A percentile compares a stretch with the other conserved stretches of the same genome.
phyloP scores from a whole-genome alignment of 92 coral and sea anemone genomes.

The Parazoanthus darwini region DNA sequence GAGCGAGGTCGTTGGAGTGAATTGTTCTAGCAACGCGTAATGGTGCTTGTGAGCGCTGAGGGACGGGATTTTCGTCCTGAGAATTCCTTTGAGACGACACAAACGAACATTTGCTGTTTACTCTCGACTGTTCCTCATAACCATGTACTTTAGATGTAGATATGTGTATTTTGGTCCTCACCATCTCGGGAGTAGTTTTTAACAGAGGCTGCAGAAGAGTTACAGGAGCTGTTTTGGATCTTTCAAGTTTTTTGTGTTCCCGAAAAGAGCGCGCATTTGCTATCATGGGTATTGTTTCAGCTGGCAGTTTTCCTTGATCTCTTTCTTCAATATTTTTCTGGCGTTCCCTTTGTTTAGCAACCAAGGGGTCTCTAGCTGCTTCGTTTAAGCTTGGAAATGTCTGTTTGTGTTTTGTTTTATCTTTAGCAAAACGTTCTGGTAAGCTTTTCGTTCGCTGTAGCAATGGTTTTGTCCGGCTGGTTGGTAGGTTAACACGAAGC shows the following conservation, averaged over 20 bases:
- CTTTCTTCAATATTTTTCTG: background rate
- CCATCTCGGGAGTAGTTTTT: slow-evolving; percentile 56
- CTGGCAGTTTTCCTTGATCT: background rate
- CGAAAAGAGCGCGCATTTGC: background rate
- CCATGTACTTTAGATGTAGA: slow-evolving; percentile 32
- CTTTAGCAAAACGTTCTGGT: background rate
- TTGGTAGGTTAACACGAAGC: background rate
- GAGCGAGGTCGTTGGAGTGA: background rate
- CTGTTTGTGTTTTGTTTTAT: background rate
- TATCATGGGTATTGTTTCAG: background rate
- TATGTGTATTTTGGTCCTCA: slow-evolving; percentile 50
- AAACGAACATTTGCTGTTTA: background rate
- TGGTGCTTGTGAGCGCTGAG: background rate
- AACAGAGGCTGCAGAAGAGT: slow-evolving; percentile 57
- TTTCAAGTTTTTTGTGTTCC: slow-evolving; percentile 63
- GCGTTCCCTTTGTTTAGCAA: background rate
- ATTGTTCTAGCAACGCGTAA: background rate
- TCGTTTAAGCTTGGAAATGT: slow-evolving; percentile 19
- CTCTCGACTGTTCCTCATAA: background rate
- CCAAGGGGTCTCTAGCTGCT: slow-evolving; percentile 8
- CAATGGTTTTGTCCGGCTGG: background rate
- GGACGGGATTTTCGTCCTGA: background rate
- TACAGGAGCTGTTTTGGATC: slow-evolving; percentile 75
- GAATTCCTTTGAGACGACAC: background rate
- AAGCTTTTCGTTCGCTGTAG: slow-evolving; percentile 11